A percentile compares a stretch with the other conserved stretches of the same genome.
phyloP scores from a whole-genome alignment of 2,797 vertebrate genomes.

The Gorsachius magnificus region DNA sequence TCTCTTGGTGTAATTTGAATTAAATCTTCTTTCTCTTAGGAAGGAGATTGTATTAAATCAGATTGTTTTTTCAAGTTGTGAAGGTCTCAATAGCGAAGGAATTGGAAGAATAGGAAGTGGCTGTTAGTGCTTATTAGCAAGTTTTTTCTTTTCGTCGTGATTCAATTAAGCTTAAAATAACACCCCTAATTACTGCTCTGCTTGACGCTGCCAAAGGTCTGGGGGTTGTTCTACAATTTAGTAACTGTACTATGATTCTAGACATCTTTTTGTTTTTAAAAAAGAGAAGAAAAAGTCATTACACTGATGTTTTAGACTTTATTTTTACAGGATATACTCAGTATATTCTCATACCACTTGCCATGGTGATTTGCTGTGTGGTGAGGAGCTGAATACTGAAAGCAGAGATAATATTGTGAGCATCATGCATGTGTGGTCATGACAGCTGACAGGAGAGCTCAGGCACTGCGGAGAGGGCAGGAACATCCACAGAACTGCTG shows the following conservation, averaged over 20 bases:
- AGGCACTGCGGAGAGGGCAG: not conserved
- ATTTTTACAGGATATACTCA: not conserved
- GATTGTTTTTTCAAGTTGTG: not conserved
- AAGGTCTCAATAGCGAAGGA: not conserved
- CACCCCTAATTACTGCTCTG: not conserved
- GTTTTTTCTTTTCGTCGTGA: not conserved
- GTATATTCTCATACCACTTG: not conserved
- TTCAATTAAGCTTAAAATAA: slow-evolving; percentile 36
- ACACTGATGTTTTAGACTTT: not conserved
- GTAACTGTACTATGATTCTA: not conserved
- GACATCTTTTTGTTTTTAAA: not conserved
- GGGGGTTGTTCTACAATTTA: not conserved
- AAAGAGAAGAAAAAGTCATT: not conserved
- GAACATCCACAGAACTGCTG: slow-evolving; percentile 11
- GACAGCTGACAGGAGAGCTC: slow-evolving; percentile 30
- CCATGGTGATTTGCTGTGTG: not conserved
- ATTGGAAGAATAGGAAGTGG: not conserved
- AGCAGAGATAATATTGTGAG: not conserved
- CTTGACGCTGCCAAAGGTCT: not conserved
- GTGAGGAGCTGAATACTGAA: slow-evolving; percentile 5
- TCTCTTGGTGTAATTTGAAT: not conserved
- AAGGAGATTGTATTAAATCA: not conserved
- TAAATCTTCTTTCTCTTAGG: not conserved
- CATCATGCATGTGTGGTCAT: not conserved
- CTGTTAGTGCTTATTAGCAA: slow-evolving; percentile 6